Base-by-base conservation (phyloP, 1,140 invertebrate genomes). In the Amphibalanus amphitrite region DNA sequence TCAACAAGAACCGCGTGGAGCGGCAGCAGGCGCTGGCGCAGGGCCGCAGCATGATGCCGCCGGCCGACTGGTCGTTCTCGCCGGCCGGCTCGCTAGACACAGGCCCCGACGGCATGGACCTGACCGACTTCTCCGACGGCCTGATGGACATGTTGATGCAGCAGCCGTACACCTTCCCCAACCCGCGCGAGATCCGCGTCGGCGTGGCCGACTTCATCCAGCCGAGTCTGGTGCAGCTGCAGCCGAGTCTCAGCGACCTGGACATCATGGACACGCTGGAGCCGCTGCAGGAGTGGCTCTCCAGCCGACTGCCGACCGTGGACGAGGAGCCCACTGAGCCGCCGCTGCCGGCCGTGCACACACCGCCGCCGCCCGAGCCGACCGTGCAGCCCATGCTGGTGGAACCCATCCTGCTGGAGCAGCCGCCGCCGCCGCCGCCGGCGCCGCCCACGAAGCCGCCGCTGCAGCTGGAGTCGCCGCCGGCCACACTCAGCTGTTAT, bases 201-300 rank as follows among this genome's bases (percentile, higher is more conserved):
- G 67, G 28, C 65, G 65, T 67, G 33, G 23, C 95, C 25, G 95
- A 98, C 82, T 93, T 98, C 77, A 97, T 99, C 80, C 97, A 99
- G 83, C 97, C 97, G 70, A 96, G 93, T 79, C 85, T 99, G 75
- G 89, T 95, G 70, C 93, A 95, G 71, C 83, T 98, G 64, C 96
- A 98, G 80, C 96, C 95, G 73, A 95, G 93, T 83, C 84, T 98
- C 75, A 95, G 98, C 79, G 96, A 98, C 82, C 93, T 94, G 80
- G 93, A 92, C 89, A 91, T 92, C 77, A 93, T 91, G 76, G 86
- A 92, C 78, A 89, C 91, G 78, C 76, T 81, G 64, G 80, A 78
- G 69, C 89, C 89, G 8, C 82, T 93, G 72, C 90, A 91, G 83
- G 74, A 73, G 74, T 69, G 72, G 75, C 69, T 25, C 23, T 28